phyloP scores from a whole-genome alignment of 2,797 vertebrate species.

The Periophthalmus magnuspinnatus region DNA sequence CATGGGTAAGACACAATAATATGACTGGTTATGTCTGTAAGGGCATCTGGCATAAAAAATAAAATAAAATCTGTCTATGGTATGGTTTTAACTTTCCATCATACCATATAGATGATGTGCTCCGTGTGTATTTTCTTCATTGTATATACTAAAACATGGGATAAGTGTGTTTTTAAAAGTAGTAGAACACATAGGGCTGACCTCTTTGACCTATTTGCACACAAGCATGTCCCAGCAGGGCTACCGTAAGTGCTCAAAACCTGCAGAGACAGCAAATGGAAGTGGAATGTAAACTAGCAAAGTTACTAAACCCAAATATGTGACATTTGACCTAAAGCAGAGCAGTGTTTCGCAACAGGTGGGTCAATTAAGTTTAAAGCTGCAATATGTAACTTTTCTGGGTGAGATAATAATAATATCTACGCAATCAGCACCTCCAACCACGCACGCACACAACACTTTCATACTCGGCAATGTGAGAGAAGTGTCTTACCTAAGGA shows the following conservation, averaged over 20 bases:
- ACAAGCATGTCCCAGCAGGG: slow-evolving; percentile 1
- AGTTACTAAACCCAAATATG: not conserved
- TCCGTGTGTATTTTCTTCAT: no score
- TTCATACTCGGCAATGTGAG: no score
- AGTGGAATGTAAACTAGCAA: not conserved
- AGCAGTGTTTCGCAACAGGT: not conserved
- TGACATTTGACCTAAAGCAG: not conserved
- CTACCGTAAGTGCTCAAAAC: not conserved
- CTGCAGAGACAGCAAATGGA: not conserved
- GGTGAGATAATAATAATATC: no score
- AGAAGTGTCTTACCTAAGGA: no score
- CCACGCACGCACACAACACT: no score
- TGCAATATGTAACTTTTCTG: no score
- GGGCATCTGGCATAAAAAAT: not conserved
- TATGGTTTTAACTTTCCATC: no score
- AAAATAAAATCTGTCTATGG: no score
- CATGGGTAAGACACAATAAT: not conserved
- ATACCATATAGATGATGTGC: no score
- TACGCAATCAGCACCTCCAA: no score
- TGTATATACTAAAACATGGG: no score
- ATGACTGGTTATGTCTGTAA: not conserved
- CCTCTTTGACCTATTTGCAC: not conserved
- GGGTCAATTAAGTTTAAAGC: not conserved
- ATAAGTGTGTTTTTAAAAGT: no score
- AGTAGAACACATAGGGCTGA: not conserved